Base-by-base conservation (phyloP, 92 coral and sea anemone genomes). In the Montipora capitata region DNA sequence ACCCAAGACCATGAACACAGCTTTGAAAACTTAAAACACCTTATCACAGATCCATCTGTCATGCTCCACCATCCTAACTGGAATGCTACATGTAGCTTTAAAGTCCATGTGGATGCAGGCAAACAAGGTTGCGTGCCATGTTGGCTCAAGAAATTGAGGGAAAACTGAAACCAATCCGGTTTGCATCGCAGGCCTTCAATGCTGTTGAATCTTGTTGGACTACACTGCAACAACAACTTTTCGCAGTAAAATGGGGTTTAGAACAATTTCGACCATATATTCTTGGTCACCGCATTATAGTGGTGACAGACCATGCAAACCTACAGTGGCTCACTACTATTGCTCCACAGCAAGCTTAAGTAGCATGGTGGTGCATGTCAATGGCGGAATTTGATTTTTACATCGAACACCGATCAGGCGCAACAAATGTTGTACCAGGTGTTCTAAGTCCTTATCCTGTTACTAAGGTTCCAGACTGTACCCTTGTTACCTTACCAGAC, bases 281-380 rank as follows among this genome's bases (percentile, higher is more conserved):
- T 65, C 40, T 27, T 39, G 49, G 57, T 40, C 57, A 27, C 45
- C 45, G 57, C 14, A 40, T 17, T 8, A 72, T 41, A 77, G 86
- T 84, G 10, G 65, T 85, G 27, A 76, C 85, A 10, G 90, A 85
- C n/a, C 90, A 85, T 77, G 90, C 85, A 75, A 85, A 80, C 65
- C 81, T 90, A n/a, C 44, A 68, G 61, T 85, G 90, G 90, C 68
- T 86, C 27, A 85, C 91, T n/a, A 74, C 91, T 35, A 72, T 90
- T 40, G 91, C 94, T 35, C 87, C 94, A 38, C 91, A 79, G 51
- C 82, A 90, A 52, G 84, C 91, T 54, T 85, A 90, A 79, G 88
- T 78, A 13, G 86, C 95, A 11, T 40, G 87, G 14, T 92, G 90
- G 92, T 92, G 95, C 27, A 88, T 88, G 90, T 59, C 81, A 6